phyloP scores from a whole-genome alignment of 2,888 invertebrate genomes.

The Drosophila longiperda region DNA sequence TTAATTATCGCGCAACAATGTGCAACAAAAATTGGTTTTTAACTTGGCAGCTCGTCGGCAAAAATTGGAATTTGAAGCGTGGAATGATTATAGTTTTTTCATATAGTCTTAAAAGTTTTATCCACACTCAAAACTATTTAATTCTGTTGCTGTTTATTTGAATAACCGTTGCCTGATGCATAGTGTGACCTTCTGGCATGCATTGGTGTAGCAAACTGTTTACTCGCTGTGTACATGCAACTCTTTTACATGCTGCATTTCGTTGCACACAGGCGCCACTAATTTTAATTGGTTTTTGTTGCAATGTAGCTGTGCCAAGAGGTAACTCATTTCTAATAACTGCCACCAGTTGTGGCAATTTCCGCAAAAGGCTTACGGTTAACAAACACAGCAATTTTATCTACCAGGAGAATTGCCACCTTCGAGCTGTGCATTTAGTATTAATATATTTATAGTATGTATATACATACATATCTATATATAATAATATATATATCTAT shows the following conservation, averaged over 20 bases:
- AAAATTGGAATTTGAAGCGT: not conserved
- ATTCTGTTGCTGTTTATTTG: not conserved
- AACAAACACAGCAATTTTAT: conserved; percentile 30
- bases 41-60: not conserved
- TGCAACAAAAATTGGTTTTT: conserved; percentile 7
- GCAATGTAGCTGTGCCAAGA: conserved; percentile 4
- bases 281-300: conserved; percentile 57
- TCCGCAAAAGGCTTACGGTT: conserved; percentile 44
- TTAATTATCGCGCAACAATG: conserved; percentile 36
- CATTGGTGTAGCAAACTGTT: conserved; percentile 15
- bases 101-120: not conserved
- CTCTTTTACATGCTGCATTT: conserved; percentile 36
- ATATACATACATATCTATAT: not conserved
- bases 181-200: conserved; percentile 30
- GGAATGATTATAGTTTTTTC: not conserved
- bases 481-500: not conserved
- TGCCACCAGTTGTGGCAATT: conserved; percentile 60
- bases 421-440: not conserved
- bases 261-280: conserved; percentile 34
- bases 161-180: conserved; percentile 12
- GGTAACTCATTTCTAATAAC: conserved; percentile 42
- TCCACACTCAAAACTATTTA: not conserved
- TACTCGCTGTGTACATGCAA: conserved; percentile 31
- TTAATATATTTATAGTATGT: not conserved
- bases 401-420: not conserved